These are phyloP conservation scores for Apis dorsata DNA, from an alignment of 1,140 invertebrate species.

Conservation along the genomic window DNA sequence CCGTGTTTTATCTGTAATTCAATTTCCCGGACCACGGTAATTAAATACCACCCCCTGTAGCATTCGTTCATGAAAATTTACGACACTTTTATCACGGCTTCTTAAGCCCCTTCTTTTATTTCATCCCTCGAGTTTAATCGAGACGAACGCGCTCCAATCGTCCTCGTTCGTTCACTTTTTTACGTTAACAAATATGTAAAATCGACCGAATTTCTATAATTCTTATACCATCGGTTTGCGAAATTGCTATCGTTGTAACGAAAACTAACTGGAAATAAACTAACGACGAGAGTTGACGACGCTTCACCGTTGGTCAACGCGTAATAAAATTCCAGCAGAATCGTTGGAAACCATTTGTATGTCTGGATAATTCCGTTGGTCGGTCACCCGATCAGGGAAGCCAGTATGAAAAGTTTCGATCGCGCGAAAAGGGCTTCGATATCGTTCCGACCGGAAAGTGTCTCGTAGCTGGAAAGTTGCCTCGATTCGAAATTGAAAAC, in stretches of 20 bases:
- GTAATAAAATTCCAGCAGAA: slow-evolving; percentile 5
- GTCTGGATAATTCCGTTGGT: slow-evolving; percentile 21
- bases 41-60: background rate
- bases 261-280: too few species aligned
- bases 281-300: too few species aligned
- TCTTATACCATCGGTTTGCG: background rate
- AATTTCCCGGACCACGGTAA: background rate
- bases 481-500: slow-evolving; percentile 46
- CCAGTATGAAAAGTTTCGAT: slow-evolving; percentile 52
- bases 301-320: background rate
- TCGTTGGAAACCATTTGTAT: slow-evolving; percentile 32
- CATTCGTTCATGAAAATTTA: slow-evolving; percentile 20
- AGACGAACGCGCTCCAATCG: too few species aligned
- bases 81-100: too few species aligned
- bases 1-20: background rate
- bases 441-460: slow-evolving; percentile 45
- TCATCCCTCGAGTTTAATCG: too few species aligned
- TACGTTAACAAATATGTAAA: too few species aligned
- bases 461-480: slow-evolving; percentile 44
- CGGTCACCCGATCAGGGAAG: slow-evolving; percentile 42
- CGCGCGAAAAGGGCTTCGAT: slow-evolving; percentile 51
- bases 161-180: background rate
- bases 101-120: too few species aligned
- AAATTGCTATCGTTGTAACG: too few species aligned
- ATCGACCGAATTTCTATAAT: too few species aligned